A percentile compares a stretch with the other conserved stretches of the same genome.
phyloP scores from a whole-genome alignment of 2,113 vertebrate species.

The Brevimyrus niger region DNA sequence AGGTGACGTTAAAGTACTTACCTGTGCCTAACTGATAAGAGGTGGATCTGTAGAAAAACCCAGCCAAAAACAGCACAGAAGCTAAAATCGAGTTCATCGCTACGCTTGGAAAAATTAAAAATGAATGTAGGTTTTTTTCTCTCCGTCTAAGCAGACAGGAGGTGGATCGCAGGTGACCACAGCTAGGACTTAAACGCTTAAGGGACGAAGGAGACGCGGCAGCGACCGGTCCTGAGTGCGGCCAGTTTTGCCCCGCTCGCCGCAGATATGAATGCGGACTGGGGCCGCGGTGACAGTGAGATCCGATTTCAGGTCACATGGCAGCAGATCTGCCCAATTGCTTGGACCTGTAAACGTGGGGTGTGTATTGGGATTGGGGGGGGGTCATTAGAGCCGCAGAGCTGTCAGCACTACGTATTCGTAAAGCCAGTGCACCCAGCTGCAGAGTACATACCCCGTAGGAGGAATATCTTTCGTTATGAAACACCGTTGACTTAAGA shows the following conservation, averaged over 20 bases:
- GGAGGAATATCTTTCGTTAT: not conserved
- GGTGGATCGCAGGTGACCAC: slow-evolving; percentile 49
- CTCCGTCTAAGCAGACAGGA: not conserved
- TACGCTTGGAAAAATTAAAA: not conserved
- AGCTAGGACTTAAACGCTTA: slow-evolving; percentile 39
- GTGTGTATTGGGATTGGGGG: slow-evolving; percentile 5
- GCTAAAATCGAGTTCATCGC: slow-evolving; percentile 57
- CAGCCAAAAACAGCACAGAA: slow-evolving; percentile 51
- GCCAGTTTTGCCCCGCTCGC: slow-evolving; percentile 37
- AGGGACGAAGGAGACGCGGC: slow-evolving; percentile 26
- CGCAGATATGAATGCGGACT: slow-evolving; percentile 38
- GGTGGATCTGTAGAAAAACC: slow-evolving; percentile 48
- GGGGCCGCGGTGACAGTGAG: slow-evolving; percentile 54
- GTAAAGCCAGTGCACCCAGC: not conserved
- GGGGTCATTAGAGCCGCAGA: not conserved
- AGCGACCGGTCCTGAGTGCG: slow-evolving; percentile 41
- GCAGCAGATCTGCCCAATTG: slow-evolving; percentile 64
- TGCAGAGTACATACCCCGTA: not conserved
- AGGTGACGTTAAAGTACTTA: slow-evolving; percentile 38
- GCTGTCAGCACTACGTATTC: not conserved
- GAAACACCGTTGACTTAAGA: not conserved
- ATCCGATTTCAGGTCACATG: slow-evolving; percentile 72
- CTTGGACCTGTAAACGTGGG: slow-evolving; percentile 56
- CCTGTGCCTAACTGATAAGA: slow-evolving; percentile 60
- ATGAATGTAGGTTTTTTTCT: not conserved